phyloP scores from a whole-genome alignment of 1,140 invertebrate genomes.

The Lycorma delicatula region DNA sequence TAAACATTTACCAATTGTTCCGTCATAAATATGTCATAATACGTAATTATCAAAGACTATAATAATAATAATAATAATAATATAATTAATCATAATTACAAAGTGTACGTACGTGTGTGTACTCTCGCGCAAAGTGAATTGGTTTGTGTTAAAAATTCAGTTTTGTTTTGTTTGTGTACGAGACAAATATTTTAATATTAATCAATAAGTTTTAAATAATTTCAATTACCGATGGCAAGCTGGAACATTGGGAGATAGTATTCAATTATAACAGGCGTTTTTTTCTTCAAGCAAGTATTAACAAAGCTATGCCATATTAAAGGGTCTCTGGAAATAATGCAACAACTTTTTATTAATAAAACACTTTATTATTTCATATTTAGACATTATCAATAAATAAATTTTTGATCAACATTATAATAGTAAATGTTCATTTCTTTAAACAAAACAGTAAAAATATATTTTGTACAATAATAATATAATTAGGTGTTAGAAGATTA shows the following conservation, averaged over 20 bases:
- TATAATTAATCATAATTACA: constrained; percentile 1
- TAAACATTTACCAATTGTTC: constrained; percentile 7
- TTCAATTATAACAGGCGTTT: constrained; percentile 4
- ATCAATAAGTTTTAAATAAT: not conserved
- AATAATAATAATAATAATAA: constrained; percentile 10
- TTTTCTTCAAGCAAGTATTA: constrained; percentile 16
- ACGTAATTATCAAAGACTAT: too few relatives aligned
- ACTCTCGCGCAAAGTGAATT: constrained; percentile 19
- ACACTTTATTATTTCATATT: constrained; percentile 1
- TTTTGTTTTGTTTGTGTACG: not conserved
- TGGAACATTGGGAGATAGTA: not conserved
- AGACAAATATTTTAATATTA: not conserved
- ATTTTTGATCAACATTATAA: constrained; percentile 10
- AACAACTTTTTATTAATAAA: constrained; percentile 5
- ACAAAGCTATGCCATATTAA: constrained; percentile 18
- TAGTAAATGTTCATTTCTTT: constrained; percentile 3
- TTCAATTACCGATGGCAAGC: constrained; percentile 9
- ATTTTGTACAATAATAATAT: constrained; percentile 7
- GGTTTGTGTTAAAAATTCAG: constrained; percentile 17
- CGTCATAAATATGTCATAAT: not conserved
- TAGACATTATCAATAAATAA: constrained; percentile 15
- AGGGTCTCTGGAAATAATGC: not conserved
- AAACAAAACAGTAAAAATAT: constrained; percentile 8
- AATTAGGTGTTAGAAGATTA: constrained; percentile 6
- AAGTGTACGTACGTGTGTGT: constrained; percentile 11